A percentile compares a stretch with the other conserved stretches of the same genome.
phyloP scores from a whole-genome alignment of 1,140 invertebrate genomes.

The Hyposmocoma kahamanoa region DNA sequence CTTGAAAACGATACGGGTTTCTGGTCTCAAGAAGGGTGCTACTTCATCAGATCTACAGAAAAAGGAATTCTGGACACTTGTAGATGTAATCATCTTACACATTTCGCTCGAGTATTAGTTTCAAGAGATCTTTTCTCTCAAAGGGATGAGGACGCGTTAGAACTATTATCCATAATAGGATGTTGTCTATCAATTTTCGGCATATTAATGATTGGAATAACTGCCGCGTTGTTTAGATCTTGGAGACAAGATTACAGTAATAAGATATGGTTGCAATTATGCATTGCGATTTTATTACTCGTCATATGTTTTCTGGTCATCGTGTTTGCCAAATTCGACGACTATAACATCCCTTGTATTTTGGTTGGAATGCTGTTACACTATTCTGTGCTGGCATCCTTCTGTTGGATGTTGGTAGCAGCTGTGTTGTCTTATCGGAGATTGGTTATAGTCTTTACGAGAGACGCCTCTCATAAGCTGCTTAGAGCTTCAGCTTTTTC shows the following conservation, averaged over 20 bases:
- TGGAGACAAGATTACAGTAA: conserved; percentile 70
- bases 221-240: conserved; percentile 57
- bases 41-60: conserved; percentile 33
- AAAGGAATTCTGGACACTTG: conserved; percentile 55
- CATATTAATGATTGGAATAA: conserved; percentile 54
- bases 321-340: conserved; percentile 41
- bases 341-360: conserved; percentile 48
- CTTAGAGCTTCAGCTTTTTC: conserved; percentile 62
- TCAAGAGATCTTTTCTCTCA: conserved; percentile 43
- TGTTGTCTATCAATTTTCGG: conserved; percentile 63
- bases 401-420: conserved; percentile 73
- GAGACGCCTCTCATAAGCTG: conserved; percentile 64
- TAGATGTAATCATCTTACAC: conserved; percentile 67
- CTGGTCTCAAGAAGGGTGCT: conserved; percentile 63
- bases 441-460: conserved; percentile 61
- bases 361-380: conserved; percentile 57
- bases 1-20: conserved; percentile 29
- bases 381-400: conserved; percentile 64
- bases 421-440: conserved; percentile 66
- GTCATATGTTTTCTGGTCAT: conserved; percentile 52
- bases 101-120: conserved; percentile 68
- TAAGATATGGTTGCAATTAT: conserved; percentile 71
- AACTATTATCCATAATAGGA: conserved; percentile 58
- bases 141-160: conserved; percentile 38
- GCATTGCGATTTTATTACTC: conserved; percentile 53